Evolutionary conservation across 2,113 vertebrate genomes (phyloP), one percentile per base, ranked within the genome.

Genomic region (Anser cygnoides): DNA sequence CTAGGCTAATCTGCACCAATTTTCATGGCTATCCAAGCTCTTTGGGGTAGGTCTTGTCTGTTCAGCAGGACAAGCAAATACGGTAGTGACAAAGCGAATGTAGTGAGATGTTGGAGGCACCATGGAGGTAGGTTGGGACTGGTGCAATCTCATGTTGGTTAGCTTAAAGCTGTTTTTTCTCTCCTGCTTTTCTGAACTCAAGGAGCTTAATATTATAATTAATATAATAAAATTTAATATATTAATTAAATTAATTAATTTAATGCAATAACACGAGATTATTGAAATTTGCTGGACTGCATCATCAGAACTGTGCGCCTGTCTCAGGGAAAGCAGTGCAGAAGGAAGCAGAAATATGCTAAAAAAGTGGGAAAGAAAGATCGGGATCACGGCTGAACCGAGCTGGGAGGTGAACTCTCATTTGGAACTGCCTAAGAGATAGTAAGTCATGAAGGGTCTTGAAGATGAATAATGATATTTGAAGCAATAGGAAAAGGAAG

Each of bases 21-120:
- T 28, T 54, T 35, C 26, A 37, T 21, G 29, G 70, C 20, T 72
- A 52, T 39, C 50, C 50, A 20, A 39, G 9, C 6, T 23, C 33
- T 82, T 75, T 37, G 31, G 41, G 59, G 31, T 29, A 59, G 33
- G 18, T 78, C 19, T 52, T 78, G 7, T 41, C 65, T 2, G 0
- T 46, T 68, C 43, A 41, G 2, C 6, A 25, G 14, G 33, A 10
- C 54, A 61, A 87, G 65, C 3, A 44, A 59, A 78, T 37, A 11
- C 5, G 0, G 1, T 20, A 22, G 39, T 26, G 62, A 35, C 0
- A 5, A 62, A 59, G 3, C 3, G 41, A 28, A 63, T 20, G 6
- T 49, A 74, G 4, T 11, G 16, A 68, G 28, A 11, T 58, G 33
- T 10, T 39, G n/a, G 28, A 79, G 49, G 78, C 33, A 29, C 17